Evolutionary conservation across 2,888 invertebrate genomes (phyloP).

Genomic region (Drosophila affinis): DNA sequence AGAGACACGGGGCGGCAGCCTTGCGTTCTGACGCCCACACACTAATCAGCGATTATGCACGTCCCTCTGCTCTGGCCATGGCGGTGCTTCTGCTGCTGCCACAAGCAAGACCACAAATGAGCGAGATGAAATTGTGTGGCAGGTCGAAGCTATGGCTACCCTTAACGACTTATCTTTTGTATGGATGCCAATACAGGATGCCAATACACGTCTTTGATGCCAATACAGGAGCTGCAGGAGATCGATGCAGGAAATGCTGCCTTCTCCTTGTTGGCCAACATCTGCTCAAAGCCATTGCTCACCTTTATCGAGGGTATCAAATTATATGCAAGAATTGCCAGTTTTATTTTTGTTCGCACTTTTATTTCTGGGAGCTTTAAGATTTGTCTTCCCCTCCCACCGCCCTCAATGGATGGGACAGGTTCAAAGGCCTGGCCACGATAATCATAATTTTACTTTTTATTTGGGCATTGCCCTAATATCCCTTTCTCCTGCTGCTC

Average conservation of each 20-base stretch:
- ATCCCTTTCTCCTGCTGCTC: conserved; percentile 3
- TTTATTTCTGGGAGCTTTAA: conserved; percentile 17
- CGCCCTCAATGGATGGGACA: conserved; percentile 13
- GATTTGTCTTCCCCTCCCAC: background rate
- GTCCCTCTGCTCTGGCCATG: conserved; percentile 32
- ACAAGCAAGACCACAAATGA: conserved; percentile 15
- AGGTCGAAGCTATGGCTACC: background rate
- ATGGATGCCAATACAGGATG: no score
- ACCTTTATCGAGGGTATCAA: background rate
- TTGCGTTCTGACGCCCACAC: conserved; percentile 46
- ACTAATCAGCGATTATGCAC: conserved; percentile 56
- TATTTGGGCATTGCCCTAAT: conserved; percentile 28
- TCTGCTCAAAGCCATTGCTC: background rate
- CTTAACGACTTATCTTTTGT: background rate
- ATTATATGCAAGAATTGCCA: background rate
- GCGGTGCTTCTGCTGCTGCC: conserved; percentile 26
- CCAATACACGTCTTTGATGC: no score
- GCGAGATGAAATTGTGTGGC: background rate
- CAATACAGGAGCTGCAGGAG: no score
- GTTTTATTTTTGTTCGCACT: no score
- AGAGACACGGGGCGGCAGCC: background rate
- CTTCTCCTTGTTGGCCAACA: background rate
- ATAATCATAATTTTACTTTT: conserved; percentile 48
- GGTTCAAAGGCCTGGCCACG: conserved; percentile 28
- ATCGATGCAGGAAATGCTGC: no score